A percentile compares a stretch with the other conserved stretches of the same genome.
Evolutionary conservation across 2,113 vertebrate genomes (phyloP).

Genomic region (Oceanodroma tethys): DNA sequence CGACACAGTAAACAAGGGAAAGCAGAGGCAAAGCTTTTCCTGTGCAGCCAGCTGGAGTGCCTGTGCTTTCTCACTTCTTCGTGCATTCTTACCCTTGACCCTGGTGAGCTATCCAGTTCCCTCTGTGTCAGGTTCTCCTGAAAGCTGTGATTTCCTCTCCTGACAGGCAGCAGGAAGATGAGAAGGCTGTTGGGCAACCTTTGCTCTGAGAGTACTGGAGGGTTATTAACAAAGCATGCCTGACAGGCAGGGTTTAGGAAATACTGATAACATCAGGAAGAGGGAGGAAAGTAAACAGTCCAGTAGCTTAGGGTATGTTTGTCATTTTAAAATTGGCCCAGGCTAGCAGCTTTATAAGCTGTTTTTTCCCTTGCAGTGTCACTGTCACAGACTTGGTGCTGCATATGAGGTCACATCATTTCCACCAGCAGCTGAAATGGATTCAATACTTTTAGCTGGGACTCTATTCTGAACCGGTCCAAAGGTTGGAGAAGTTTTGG

Average conservation of each 20-base stretch:
- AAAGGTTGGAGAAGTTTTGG: background rate
- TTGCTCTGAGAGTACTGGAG: slow-evolving; percentile 69
- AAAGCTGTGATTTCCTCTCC: slow-evolving; percentile 76
- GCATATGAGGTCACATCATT: background rate
- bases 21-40: slow-evolving; percentile 63
- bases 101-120: slow-evolving; percentile 70
- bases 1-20: slow-evolving; percentile 59
- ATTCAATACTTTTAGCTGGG: background rate
- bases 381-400: background rate
- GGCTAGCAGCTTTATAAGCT: background rate
- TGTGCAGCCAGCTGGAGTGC: slow-evolving; percentile 62
- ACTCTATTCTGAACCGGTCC: background rate
- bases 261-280: slow-evolving; percentile 70
- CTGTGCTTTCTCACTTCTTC: slow-evolving; percentile 73
- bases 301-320: slow-evolving; percentile 1
- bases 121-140: slow-evolving; percentile 62
- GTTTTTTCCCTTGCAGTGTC: background rate
- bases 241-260: slow-evolving; percentile 73
- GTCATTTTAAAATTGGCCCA: slow-evolving; percentile 44
- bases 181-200: slow-evolving; percentile 81
- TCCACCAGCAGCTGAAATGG: background rate
- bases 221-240: slow-evolving; percentile 66
- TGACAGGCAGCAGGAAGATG: slow-evolving; percentile 78
- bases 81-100: slow-evolving; percentile 77
- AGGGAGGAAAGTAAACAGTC: slow-evolving; percentile 47